Conservation (phyloP, 2,888 invertebrate genomes). For the Trichogramma dendrolimi region DNA sequence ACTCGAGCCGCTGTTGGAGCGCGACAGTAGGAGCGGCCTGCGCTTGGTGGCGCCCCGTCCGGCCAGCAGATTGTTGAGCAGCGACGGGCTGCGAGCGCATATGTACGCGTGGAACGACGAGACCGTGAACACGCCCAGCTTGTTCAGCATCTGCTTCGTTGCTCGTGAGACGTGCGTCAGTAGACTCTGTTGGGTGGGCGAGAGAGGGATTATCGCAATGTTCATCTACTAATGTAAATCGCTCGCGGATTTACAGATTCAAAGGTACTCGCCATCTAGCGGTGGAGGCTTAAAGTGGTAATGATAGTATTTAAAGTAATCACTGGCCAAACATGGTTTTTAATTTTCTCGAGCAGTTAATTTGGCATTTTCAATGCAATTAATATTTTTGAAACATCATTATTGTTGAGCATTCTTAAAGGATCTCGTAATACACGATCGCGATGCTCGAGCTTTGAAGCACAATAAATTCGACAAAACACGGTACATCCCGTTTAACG, state of each 20-base stretch:
- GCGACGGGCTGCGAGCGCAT: slow-evolving; percentile 89
- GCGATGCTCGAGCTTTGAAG: too few species aligned
- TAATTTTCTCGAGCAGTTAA: too few species aligned
- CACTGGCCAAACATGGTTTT: too few species aligned
- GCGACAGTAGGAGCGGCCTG: slow-evolving; percentile 81
- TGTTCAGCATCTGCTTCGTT: slow-evolving; percentile 90
- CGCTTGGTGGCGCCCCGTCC: slow-evolving; percentile 88
- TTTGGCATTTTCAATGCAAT: too few species aligned
- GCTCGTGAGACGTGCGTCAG: slow-evolving; percentile 91
- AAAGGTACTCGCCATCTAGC: not conserved
- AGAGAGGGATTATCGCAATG: not conserved
- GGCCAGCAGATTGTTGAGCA: slow-evolving; percentile 85
- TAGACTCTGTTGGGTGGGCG: slow-evolving; percentile 67
- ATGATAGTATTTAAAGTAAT: too few species aligned
- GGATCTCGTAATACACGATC: too few species aligned
- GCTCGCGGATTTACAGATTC: not conserved
- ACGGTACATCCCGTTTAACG: too few species aligned
- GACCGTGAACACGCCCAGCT: slow-evolving; percentile 94
- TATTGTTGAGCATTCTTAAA: too few species aligned
- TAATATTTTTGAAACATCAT: too few species aligned
- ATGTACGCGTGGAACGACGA: slow-evolving; percentile 98
- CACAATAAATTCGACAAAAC: too few species aligned
- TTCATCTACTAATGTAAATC: slow-evolving; percentile 12
- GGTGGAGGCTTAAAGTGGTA: too few species aligned
- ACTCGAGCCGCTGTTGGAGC: slow-evolving; percentile 85